Conservation (phyloP, 2,888 invertebrate species). For the Carterocephalus palaemon region DNA sequence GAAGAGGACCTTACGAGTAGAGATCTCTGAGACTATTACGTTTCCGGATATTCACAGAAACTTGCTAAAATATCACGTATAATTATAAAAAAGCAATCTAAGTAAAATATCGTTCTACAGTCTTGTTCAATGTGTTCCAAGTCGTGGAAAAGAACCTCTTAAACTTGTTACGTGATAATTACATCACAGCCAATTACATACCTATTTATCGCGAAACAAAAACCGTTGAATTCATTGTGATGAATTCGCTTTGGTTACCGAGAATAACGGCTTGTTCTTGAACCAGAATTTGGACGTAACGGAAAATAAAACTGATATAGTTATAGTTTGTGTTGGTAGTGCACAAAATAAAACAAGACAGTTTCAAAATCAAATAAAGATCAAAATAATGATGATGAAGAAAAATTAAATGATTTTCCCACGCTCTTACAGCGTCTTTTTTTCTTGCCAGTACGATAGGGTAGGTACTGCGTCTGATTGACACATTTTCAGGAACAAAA, state of each 20-base stretch:
- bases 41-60: constrained; percentile 18
- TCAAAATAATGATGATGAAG: not conserved
- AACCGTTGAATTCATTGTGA: not conserved
- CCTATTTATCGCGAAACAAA: constrained; percentile 4
- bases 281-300: constrained; percentile 10
- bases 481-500: too few species aligned
- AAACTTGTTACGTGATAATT: not conserved
- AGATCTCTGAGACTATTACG: constrained; percentile 6
- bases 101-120: not conserved
- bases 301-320: constrained; percentile 11
- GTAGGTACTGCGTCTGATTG: too few species aligned
- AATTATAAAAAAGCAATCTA: too few species aligned
- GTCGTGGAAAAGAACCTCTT: not conserved
- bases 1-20: constrained; percentile 1
- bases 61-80: not conserved
- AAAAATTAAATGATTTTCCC: too few species aligned
- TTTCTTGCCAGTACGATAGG: too few species aligned
- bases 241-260: constrained; percentile 1
- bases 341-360: constrained; percentile 5
- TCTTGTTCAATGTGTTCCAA: not conserved
- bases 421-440: not conserved
- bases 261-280: constrained; percentile 6
- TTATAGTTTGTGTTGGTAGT: not conserved
- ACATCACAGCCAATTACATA: not conserved
- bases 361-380: constrained; percentile 12